Conservation (phyloP, 2,113 vertebrate species). For the Aldabrachelys gigantea region DNA sequence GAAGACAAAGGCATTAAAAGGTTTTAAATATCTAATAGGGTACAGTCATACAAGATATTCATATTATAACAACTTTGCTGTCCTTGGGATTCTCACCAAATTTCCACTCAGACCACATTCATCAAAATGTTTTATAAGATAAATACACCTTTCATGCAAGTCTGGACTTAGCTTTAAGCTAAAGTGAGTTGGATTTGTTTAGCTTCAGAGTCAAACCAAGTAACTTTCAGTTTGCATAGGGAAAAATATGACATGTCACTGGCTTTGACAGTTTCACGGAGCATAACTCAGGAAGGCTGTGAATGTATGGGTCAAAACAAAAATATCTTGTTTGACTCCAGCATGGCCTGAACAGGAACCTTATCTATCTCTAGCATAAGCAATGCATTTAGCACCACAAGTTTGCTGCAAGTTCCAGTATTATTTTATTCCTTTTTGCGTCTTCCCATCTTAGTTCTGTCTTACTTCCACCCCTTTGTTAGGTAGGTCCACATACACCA, state of each 20-base stretch:
- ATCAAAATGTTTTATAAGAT: no score
- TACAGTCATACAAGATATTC: no score
- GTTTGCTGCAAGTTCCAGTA: not conserved
- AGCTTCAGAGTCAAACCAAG: not conserved
- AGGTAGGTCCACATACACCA: not conserved
- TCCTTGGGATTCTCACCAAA: no score
- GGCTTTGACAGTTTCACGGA: not conserved
- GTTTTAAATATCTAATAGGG: no score
- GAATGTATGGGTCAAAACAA: not conserved
- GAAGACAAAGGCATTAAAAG: no score
- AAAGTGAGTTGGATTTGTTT: not conserved
- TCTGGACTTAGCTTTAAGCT: no score
- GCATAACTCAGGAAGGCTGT: not conserved
- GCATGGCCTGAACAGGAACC: not conserved
- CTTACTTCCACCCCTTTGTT: not conserved
- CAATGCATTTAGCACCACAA: not conserved
- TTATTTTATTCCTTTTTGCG: not conserved
- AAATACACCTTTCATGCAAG: no score
- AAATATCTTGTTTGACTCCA: not conserved
- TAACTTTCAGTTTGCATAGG: not conserved
- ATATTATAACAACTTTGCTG: no score
- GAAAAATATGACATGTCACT: not conserved
- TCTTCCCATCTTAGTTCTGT: not conserved
- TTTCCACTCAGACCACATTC: no score
- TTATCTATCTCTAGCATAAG: fast-evolving